Evolutionary conservation across 2,888 invertebrate species (phyloP).

Genomic region (Sepioteuthis lessoniana): DNA sequence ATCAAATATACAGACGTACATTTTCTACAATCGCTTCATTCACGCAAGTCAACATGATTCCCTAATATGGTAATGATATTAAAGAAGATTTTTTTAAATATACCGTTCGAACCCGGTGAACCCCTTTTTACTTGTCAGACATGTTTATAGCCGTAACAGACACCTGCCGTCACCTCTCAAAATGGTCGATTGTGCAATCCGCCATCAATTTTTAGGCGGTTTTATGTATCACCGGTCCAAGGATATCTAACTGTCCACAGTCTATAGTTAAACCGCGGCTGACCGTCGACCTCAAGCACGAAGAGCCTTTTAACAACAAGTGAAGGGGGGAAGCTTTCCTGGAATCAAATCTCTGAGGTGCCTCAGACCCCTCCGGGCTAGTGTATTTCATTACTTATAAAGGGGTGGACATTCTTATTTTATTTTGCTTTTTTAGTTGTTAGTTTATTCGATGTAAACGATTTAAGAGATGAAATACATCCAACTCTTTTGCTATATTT

Average conservation of each 20-base stretch:
- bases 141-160: slow-evolving; percentile 20
- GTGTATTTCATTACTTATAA: background rate
- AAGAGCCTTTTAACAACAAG: background rate
- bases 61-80: background rate
- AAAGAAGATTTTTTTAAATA: background rate
- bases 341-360: background rate
- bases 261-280: background rate
- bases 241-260: slow-evolving; percentile 21
- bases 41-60: background rate
- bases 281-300: background rate
- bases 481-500: background rate
- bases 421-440: background rate
- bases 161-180: background rate
- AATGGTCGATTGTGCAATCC: background rate
- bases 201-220: background rate
- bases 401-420: background rate
- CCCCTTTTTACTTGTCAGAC: slow-evolving; percentile 5
- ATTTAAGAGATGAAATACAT: slow-evolving; percentile 21
- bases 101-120: background rate
- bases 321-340: background rate
- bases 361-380: background rate
- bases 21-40: background rate
- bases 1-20: too few species aligned
- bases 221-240: background rate
- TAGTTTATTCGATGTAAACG: background rate